Evolutionary conservation across 2,888 invertebrate genomes (phyloP), one percentile per base, ranked within the genome.

Genomic region (Athrips mouffetella): DNA sequence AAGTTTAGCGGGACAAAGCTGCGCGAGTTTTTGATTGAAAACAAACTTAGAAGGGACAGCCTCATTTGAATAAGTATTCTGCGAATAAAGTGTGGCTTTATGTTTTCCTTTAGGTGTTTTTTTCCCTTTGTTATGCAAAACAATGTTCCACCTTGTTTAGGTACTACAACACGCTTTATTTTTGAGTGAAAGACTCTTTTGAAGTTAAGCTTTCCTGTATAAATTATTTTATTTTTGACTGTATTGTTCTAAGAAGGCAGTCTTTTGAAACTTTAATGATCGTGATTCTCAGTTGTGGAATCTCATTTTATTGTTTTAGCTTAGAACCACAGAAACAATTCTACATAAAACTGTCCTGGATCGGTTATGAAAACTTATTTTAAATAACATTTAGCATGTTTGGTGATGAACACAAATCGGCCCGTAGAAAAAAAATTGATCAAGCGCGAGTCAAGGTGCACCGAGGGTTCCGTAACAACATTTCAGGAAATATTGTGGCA

Each of bases 21-120:
- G 82, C 75, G 77, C 74, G 85, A 87, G 86, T 87, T 87, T 87
- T 87, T 88, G 88, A 88, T 88, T 88, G 88, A 88, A 88, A 88
- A 87, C 85, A 88, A 88, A 88, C 88, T 88, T 87, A 85, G 88
- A 86, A 88, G 88, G 88, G 87, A 88, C 88, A 81, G 84, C 79
- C 85, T 88, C 88, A 87, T 88, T 88, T 88, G 87, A 88, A 88
- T 88, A 88, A 88, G 88, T 88, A 88, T 88, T 86, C 84, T 80
- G 82, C 82, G 85, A 87, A 88, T 87, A 87, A 88, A 87, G 88
- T 87, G 88, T 87, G 87, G 87, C 85, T 88, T 88, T 84, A 87
- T 87, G 87, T 87, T 88, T 88, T 87, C 84, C 85, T 87, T 86
- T 82, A 81, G 85, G 85, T 85, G 84, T 85, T 87, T 86, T 87